phyloP scores from a whole-genome alignment of 2,888 invertebrate species.

The Callyntrura guangdongensis region DNA sequence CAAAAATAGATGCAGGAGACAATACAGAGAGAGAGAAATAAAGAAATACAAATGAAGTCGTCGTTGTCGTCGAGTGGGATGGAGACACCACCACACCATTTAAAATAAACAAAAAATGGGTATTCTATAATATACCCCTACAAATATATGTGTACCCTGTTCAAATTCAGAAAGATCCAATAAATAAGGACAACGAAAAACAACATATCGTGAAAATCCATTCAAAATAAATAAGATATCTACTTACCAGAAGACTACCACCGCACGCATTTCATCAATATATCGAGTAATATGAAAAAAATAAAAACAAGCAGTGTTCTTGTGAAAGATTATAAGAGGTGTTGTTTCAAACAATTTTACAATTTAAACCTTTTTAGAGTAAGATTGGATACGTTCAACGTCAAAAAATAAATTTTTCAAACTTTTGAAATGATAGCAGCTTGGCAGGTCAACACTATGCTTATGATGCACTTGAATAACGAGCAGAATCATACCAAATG shows the following conservation, averaged over 20 bases:
- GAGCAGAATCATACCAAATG: too few relatives aligned
- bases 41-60: neutral
- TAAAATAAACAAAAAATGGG: neutral
- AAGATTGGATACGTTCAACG: too few relatives aligned
- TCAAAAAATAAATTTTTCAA: too few relatives aligned
- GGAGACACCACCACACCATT: conserved; percentile 50
- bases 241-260: neutral
- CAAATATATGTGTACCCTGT: neutral
- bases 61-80: neutral
- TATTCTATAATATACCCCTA: neutral
- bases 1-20: neutral
- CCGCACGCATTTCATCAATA: neutral
- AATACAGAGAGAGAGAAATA: neutral
- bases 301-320: too few relatives aligned
- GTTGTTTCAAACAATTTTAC: neutral
- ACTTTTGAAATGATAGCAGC: too few relatives aligned
- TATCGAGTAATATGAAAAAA: too few relatives aligned
- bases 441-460: too few relatives aligned
- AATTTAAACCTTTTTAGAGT: neutral
- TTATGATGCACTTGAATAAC: too few relatives aligned
- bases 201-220: too few relatives aligned
- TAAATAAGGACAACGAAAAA: neutral
- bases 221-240: neutral
- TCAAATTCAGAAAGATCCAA: neutral
- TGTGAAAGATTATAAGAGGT: neutral